phyloP scores from a whole-genome alignment of 2,797 vertebrate genomes.

The Rhincodon typus region DNA sequence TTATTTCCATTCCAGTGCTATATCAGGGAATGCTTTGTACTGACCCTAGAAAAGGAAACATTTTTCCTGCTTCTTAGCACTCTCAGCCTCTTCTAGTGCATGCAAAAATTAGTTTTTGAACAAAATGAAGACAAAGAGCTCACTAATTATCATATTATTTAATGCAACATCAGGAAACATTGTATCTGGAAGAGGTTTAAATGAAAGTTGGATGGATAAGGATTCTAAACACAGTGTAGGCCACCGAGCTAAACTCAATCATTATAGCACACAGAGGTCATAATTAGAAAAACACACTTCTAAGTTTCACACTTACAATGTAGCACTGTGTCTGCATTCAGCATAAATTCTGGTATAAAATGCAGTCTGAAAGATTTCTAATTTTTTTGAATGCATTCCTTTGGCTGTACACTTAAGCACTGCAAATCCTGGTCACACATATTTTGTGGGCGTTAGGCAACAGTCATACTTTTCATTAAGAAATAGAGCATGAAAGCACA shows the following conservation, averaged over 20 bases:
- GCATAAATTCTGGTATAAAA: not conserved
- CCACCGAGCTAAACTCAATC: not conserved
- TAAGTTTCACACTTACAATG: not conserved
- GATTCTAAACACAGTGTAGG: not conserved
- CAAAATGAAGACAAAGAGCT: not conserved
- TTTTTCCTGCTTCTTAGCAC: not conserved
- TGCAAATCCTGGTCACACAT: not conserved
- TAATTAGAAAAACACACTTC: not conserved
- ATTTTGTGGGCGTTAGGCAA: not conserved
- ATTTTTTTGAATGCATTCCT: not conserved
- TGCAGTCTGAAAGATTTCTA: not conserved
- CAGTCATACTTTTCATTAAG: not conserved
- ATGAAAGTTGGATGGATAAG: not conserved
- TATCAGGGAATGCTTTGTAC: too few species aligned
- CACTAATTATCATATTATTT: not conserved
- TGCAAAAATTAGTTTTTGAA: not conserved
- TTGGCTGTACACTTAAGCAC: not conserved
- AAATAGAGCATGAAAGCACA: not conserved
- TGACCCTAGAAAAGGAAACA: not conserved
- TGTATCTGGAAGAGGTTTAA: not conserved
- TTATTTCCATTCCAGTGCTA: too few species aligned
- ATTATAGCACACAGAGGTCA: not conserved
- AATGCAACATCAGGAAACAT: not conserved
- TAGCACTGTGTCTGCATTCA: not conserved
- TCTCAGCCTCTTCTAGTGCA: not conserved